Conservation (phyloP, 1,140 invertebrate species). For the Aporrectodea caliginosa region DNA sequence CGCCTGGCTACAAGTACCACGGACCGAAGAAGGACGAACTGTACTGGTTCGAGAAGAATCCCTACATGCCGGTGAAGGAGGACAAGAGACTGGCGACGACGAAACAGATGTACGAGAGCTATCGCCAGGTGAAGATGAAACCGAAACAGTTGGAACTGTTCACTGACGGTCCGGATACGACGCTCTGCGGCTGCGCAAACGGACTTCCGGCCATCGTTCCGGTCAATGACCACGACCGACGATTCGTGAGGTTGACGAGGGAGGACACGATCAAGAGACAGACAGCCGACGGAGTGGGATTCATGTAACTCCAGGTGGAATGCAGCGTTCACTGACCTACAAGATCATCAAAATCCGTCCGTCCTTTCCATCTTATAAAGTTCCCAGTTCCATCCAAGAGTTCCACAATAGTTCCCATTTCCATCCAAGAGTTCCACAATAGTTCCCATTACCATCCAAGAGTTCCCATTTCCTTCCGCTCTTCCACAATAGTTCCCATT, state of each 20-base stretch:
- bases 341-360: no score
- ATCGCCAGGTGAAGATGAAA: background rate
- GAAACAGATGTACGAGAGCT: background rate
- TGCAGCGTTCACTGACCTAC: no score
- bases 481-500: no score
- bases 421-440: no score
- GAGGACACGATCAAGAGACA: background rate
- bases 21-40: background rate
- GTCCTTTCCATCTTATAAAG: no score
- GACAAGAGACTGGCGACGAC: background rate
- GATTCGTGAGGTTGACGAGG: background rate
- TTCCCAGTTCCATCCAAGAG: no score
- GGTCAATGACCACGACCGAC: background rate
- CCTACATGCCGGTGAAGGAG: background rate
- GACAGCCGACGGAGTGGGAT: background rate
- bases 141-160: background rate
- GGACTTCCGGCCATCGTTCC: background rate
- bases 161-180: background rate
- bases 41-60: background rate
- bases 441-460: no score
- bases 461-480: no score
- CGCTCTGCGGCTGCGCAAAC: background rate
- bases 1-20: background rate
- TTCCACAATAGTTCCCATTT: no score
- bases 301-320: background rate